Conservation (phyloP, 2,797 vertebrate species). For the Rhodeus uyekii region DNA sequence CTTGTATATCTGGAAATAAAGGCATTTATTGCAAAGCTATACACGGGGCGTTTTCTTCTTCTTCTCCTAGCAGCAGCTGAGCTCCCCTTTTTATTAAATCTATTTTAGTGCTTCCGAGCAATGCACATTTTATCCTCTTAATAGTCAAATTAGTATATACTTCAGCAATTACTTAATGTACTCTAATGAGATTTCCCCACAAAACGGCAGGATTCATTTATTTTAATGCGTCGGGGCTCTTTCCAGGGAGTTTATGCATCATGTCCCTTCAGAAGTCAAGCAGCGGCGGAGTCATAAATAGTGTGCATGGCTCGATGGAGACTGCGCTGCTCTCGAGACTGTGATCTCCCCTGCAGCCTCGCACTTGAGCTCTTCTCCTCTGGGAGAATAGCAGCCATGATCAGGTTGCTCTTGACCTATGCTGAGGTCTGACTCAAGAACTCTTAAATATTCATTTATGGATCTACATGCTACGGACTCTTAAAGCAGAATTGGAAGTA, state of each 20-base stretch:
- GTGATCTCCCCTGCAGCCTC: slow-evolving; percentile 56
- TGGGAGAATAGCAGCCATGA: slow-evolving; percentile 38
- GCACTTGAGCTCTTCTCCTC: no score
- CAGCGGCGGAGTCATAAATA: slow-evolving; percentile 70
- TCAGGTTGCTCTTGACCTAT: slow-evolving; percentile 48
- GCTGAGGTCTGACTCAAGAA: slow-evolving; percentile 27
- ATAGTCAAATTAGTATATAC: slow-evolving; percentile 85
- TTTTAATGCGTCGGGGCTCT: slow-evolving; percentile 78
- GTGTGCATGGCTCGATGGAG: slow-evolving; percentile 59
- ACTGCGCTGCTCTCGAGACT: no score
- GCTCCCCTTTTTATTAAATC: slow-evolving; percentile 78
- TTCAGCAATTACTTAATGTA: slow-evolving; percentile 85
- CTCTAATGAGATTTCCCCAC: slow-evolving; percentile 83
- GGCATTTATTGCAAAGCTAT: slow-evolving; percentile 54
- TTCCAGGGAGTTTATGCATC: slow-evolving; percentile 67
- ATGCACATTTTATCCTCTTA: slow-evolving; percentile 83
- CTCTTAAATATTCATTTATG: slow-evolving; percentile 35
- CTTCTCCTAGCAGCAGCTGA: slow-evolving; percentile 64
- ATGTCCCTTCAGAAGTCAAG: slow-evolving; percentile 49
- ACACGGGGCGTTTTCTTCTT: not conserved
- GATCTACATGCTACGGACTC: slow-evolving; percentile 5
- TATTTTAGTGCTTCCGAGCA: slow-evolving; percentile 83
- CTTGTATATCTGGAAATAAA: slow-evolving; percentile 56
- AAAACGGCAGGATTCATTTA: slow-evolving; percentile 84
- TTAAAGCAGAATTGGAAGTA: not conserved